Conservation (phyloP, 2,888 invertebrate genomes). For the Idaea biselata region DNA sequence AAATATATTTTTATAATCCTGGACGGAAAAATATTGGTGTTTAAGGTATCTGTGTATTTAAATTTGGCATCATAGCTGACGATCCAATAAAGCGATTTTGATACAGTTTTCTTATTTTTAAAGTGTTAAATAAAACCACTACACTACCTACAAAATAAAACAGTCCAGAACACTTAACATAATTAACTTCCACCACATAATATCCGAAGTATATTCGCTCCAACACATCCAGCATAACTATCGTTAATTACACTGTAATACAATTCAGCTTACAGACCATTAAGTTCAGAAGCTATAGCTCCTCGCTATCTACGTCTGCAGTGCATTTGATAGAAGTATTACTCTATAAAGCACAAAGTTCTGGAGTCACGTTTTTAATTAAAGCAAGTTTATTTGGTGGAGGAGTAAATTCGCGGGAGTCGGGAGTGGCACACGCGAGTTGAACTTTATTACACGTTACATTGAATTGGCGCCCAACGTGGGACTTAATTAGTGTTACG, state of each 20-base stretch:
- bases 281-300: constrained; percentile 21
- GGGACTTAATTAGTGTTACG: constrained; percentile 12
- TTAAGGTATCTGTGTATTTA: too few relatives aligned
- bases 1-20: too few relatives aligned
- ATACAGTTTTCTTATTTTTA: too few relatives aligned
- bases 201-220: background rate
- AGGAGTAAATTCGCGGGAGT: constrained; percentile 50
- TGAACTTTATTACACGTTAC: constrained; percentile 44
- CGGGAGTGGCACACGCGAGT: constrained; percentile 50
- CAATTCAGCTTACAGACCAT: constrained; percentile 23
- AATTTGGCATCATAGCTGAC: too few relatives aligned
- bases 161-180: background rate
- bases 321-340: constrained; percentile 30
- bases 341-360: constrained; percentile 32
- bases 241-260: constrained; percentile 20
- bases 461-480: constrained; percentile 43
- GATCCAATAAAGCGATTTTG: too few relatives aligned
- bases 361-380: constrained; percentile 65
- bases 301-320: constrained; percentile 22
- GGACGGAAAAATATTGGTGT: too few relatives aligned
- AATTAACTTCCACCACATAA: background rate
- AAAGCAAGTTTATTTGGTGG: constrained; percentile 53
- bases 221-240: constrained; percentile 2
- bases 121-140: too few relatives aligned
- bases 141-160: background rate